These are phyloP conservation scores for Coelopa pilipes DNA, from an alignment of 2,888 invertebrate species.

Conservation along the genomic window DNA sequence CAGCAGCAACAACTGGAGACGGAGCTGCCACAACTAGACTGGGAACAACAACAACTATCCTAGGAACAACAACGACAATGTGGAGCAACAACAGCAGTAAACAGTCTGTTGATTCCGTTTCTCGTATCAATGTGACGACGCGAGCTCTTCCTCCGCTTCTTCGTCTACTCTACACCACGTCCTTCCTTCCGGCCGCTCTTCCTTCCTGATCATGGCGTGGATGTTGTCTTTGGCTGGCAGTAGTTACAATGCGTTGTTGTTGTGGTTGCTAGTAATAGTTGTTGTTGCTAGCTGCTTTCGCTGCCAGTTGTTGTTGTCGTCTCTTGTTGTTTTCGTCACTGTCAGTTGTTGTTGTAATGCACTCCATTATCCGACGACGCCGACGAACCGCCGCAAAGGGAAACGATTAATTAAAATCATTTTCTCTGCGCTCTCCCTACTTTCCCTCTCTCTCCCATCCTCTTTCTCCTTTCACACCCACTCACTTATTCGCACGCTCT, in stretches of 20 bases:
- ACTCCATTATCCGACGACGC: constrained; percentile 26
- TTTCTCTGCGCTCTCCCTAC: neutral
- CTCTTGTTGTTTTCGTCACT: constrained; percentile 15
- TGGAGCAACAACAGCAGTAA: too few relatives aligned
- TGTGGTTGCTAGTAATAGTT: constrained; percentile 3
- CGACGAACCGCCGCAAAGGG: constrained; percentile 20
- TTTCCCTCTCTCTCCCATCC: neutral
- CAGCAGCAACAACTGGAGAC: too few relatives aligned
- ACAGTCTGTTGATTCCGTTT: constrained; percentile 6
- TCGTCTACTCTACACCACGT: neutral
- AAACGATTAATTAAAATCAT: constrained; percentile 36
- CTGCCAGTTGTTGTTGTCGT: constrained; percentile 1
- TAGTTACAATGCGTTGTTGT: neutral
- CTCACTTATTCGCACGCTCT: neutral
- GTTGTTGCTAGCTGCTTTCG: neutral
- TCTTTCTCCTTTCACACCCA: neutral
- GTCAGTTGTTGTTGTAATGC: constrained; percentile 21
- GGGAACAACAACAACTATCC: too few relatives aligned
- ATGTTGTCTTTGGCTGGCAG: neutral
- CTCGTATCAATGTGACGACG: constrained; percentile 12
- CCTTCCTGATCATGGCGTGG: neutral
- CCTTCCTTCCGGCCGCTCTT: neutral
- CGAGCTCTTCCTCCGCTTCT: neutral
- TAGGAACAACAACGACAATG: too few relatives aligned
- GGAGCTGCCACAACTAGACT: too few relatives aligned